These are phyloP conservation scores for Isaurus tuberculatus DNA, from an alignment of 92 coral and sea anemone species.

Conservation along the genomic window DNA sequence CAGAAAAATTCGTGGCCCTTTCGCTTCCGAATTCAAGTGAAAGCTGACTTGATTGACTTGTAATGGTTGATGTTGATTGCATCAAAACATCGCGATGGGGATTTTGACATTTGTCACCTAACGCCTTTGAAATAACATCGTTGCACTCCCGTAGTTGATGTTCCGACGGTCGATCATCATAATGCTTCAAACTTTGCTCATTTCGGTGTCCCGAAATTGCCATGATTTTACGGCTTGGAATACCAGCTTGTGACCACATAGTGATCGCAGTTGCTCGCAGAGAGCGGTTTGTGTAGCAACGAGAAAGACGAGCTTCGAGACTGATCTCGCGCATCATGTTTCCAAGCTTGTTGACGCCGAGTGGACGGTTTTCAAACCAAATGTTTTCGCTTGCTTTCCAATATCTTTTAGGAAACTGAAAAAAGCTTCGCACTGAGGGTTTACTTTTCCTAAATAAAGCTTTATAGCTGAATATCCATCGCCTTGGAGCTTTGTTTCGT, in stretches of 20 bases:
- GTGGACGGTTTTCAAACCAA: slow-evolving; percentile 35
- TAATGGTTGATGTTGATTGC: neutral
- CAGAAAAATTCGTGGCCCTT: neutral
- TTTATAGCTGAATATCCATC: slow-evolving; percentile 3
- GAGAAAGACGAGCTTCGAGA: neutral
- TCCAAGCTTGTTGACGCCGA: slow-evolving; percentile 16
- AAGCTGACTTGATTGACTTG: neutral
- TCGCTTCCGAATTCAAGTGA: slow-evolving; percentile 10
- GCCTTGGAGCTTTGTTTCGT: neutral
- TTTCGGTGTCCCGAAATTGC: slow-evolving; percentile 32
- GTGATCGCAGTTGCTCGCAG: slow-evolving; percentile 25
- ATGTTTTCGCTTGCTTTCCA: neutral
- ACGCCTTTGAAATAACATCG: slow-evolving; percentile 25
- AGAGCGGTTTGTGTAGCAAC: slow-evolving; percentile 15
- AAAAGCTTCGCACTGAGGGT: slow-evolving; percentile 2
- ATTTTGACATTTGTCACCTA: slow-evolving; percentile 19
- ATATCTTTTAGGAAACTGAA: neutral
- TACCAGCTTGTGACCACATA: slow-evolving; percentile 22
- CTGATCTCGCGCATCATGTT: slow-evolving; percentile 8
- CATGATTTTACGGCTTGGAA: slow-evolving; percentile 28
- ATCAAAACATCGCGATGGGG: neutral
- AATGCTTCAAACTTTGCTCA: slow-evolving; percentile 32
- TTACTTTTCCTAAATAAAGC: slow-evolving; percentile 12
- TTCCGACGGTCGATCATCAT: slow-evolving; percentile 13
- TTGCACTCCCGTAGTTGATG: slow-evolving; percentile 7